These are phyloP conservation scores for Toxotes jaculatrix DNA, from an alignment of 2,113 vertebrate genomes.

Conservation along the genomic window DNA sequence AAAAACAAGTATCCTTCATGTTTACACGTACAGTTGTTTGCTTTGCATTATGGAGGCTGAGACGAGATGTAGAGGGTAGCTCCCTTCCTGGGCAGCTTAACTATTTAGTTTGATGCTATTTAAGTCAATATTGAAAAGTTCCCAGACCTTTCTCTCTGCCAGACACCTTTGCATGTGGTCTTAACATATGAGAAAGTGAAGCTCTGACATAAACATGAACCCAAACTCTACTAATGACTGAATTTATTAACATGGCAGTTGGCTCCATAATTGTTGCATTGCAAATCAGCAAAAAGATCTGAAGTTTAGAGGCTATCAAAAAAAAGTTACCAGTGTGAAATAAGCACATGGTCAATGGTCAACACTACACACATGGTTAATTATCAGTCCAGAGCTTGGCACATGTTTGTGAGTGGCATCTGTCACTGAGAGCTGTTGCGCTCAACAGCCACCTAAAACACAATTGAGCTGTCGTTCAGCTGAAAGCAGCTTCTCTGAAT, in stretches of 20 bases:
- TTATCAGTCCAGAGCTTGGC: constrained; percentile 12
- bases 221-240: neutral
- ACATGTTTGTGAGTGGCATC: constrained; percentile 19
- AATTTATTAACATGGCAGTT: constrained; percentile 8
- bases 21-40: constrained; percentile 2
- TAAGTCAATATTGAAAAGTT: constrained; percentile 12
- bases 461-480: neutral
- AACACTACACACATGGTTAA: neutral
- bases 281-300: constrained; percentile 8
- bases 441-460: constrained; percentile 14
- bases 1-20: neutral
- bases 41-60: neutral
- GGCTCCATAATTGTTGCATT: neutral
- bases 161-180: neutral
- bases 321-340: constrained; percentile 5
- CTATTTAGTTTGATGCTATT: constrained; percentile 12
- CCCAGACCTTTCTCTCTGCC: neutral
- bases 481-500: constrained; percentile 18
- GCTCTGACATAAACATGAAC: neutral
- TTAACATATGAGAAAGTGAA: neutral
- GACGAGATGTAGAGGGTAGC: neutral
- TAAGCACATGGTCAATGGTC: neutral
- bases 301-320: neutral
- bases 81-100: neutral
- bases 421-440: constrained; percentile 22